Conservation (phyloP, 2,113 vertebrate species). For the Caranx melampygus region DNA sequence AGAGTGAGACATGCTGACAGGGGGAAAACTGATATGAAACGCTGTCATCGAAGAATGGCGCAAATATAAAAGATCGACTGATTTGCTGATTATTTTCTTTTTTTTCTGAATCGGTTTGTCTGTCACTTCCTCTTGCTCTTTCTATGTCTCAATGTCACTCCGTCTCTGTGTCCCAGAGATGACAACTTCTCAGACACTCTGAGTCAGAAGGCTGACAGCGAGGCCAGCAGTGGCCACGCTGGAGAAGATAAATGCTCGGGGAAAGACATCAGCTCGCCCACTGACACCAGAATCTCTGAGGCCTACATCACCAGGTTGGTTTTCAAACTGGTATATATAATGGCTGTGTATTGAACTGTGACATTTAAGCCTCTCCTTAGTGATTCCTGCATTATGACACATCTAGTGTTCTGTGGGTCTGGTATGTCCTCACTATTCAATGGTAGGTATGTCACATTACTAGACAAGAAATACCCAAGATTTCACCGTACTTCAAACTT, state of each 20-base stretch:
- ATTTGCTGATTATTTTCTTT: constrained; percentile 50
- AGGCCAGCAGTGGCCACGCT: constrained; percentile 95
- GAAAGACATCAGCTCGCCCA: constrained; percentile 93
- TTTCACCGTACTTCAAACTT: background rate
- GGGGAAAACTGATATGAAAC: constrained; percentile 58
- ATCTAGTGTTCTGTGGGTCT: background rate
- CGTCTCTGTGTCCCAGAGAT: constrained; percentile 85
- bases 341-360: background rate
- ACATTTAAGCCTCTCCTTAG: background rate
- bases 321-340: background rate
- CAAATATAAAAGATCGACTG: constrained; percentile 39
- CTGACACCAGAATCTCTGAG: constrained; percentile 90
- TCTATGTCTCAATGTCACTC: constrained; percentile 43
- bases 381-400: background rate
- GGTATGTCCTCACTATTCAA: background rate
- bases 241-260: constrained; percentile 93
- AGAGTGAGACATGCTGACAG: constrained; percentile 56
- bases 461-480: background rate
- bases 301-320: constrained; percentile 89
- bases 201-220: constrained; percentile 98
- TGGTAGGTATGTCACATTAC: background rate
- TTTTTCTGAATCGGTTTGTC: background rate
- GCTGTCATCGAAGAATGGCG: constrained; percentile 34
- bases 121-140: constrained; percentile 33
- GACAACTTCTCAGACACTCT: constrained; percentile 97